These are phyloP conservation scores for Isaurus tuberculatus DNA, from an alignment of 92 coral and sea anemone genomes.

Conservation along the genomic window DNA sequence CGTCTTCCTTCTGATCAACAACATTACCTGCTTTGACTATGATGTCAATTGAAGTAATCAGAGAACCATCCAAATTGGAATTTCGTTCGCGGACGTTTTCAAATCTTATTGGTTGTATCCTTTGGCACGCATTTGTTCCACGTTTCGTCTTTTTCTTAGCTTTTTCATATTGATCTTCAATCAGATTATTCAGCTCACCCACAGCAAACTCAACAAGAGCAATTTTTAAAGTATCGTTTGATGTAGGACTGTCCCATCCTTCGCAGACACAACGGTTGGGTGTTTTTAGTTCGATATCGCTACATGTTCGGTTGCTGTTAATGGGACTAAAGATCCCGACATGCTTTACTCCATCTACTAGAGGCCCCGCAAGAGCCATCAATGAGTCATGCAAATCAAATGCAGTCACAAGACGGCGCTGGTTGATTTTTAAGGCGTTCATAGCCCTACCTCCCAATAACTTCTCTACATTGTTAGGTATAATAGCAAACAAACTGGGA, in stretches of 20 bases:
- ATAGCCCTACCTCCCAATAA: constrained; percentile 72
- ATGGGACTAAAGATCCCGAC: constrained; percentile 77
- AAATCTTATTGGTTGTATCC: constrained; percentile 73
- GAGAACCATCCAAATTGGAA: constrained; percentile 59
- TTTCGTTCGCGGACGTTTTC: constrained; percentile 81
- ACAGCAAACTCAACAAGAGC: constrained; percentile 89
- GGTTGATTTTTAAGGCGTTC: constrained; percentile 67
- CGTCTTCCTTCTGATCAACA: constrained; percentile 61
- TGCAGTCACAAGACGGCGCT: constrained; percentile 78
- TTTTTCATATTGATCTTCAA: constrained; percentile 53
- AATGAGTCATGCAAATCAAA: constrained; percentile 81
- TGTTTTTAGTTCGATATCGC: constrained; percentile 72
- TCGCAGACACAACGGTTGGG: constrained; percentile 89
- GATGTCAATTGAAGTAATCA: constrained; percentile 62
- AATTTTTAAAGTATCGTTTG: constrained; percentile 71
- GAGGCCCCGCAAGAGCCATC: constrained; percentile 67
- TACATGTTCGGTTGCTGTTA: constrained; percentile 67
- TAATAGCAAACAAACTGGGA: constrained; percentile 78
- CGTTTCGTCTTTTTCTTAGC: background rate
- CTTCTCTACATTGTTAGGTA: constrained; percentile 69
- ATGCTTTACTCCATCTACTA: constrained; percentile 60
- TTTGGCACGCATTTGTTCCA: constrained; percentile 59
- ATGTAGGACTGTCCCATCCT: constrained; percentile 87
- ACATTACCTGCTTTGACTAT: constrained; percentile 59
- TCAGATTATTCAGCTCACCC: constrained; percentile 79